phyloP scores from a whole-genome alignment of 2,113 vertebrate species.

The Poeciliopsis retropinna region DNA sequence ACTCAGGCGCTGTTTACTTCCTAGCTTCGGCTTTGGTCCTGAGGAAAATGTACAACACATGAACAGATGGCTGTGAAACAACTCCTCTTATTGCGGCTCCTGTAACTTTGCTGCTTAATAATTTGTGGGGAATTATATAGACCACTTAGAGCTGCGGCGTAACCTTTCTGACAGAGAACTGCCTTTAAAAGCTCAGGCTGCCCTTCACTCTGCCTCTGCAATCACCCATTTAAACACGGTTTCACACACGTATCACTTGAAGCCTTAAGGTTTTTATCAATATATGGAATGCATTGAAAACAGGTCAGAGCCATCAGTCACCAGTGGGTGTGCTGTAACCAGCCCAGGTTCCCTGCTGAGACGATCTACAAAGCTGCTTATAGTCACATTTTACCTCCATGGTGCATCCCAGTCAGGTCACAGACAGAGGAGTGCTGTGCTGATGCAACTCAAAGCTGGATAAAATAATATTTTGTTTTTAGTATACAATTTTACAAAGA shows the following conservation, averaged over 20 bases:
- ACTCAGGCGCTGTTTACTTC: conserved; percentile 3
- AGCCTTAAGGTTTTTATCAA: neutral
- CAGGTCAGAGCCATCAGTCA: no score
- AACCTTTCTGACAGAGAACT: neutral
- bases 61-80: neutral
- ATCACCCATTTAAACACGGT: neutral
- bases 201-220: neutral
- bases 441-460: no score
- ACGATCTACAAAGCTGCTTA: no score
- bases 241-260: neutral
- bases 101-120: neutral
- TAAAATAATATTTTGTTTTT: no score
- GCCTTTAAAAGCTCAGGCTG: neutral
- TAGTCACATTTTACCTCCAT: no score
- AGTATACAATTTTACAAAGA: no score
- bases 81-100: neutral
- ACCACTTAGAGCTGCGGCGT: neutral
- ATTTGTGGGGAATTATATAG: conserved; percentile 7
- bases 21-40: neutral
- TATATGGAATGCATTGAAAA: no score
- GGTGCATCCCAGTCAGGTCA: no score
- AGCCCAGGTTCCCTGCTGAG: no score
- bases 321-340: no score
- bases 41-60: neutral
- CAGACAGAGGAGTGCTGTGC: no score